phyloP scores from a whole-genome alignment of 2,113 vertebrate genomes.

The Oryzias woworae region DNA sequence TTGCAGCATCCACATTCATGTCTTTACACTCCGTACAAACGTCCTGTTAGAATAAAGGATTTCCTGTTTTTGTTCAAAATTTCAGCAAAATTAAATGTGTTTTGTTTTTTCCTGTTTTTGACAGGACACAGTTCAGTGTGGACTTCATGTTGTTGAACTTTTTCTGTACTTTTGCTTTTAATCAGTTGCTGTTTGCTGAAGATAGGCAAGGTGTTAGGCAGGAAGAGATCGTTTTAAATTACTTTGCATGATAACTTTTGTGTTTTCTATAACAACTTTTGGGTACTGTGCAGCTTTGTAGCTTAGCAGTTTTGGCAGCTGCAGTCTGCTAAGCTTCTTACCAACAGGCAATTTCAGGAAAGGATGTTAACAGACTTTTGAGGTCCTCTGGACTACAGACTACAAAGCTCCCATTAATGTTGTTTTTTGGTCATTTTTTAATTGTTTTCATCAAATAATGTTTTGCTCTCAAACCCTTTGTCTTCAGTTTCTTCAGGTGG shows the following conservation, averaged over 20 bases:
- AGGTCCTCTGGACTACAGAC: background rate
- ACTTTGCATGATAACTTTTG: too few species aligned
- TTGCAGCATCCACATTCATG: too few species aligned
- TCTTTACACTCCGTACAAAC: too few species aligned
- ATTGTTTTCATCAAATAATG: background rate
- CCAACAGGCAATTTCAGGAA: conserved; percentile 23
- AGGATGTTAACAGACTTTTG: conserved; percentile 1
- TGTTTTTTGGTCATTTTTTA: conserved; percentile 11
- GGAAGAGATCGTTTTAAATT: too few species aligned
- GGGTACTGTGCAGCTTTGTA: background rate
- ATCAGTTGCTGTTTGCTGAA: too few species aligned
- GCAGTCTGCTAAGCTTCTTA: conserved; percentile 14
- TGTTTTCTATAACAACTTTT: background rate
- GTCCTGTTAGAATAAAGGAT: too few species aligned
- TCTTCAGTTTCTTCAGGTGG: conserved; percentile 74
- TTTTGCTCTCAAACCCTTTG: background rate
- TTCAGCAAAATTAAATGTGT: too few species aligned
- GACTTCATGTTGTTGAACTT: too few species aligned
- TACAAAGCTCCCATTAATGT: background rate
- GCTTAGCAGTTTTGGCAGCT: conserved; percentile 2
- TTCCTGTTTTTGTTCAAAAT: too few species aligned
- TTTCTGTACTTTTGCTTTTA: background rate
- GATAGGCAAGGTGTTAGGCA: too few species aligned
- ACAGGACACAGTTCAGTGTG: too few species aligned
- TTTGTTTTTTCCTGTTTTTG: too few species aligned